Evolutionary conservation across 2,888 invertebrate species (phyloP).

Genomic region (Ischnus inquisitorius): DNA sequence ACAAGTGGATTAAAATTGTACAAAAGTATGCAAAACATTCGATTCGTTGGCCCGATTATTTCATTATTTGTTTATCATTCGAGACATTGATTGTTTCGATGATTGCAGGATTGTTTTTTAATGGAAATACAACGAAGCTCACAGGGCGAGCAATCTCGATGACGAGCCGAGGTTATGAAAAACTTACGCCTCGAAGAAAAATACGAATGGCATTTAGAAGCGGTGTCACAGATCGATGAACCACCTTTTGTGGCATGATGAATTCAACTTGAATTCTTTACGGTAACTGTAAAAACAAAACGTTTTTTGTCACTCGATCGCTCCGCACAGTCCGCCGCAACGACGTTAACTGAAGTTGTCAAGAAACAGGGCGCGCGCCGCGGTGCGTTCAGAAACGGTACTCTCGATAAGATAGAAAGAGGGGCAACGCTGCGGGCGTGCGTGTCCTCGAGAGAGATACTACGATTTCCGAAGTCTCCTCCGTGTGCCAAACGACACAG

Average conservation of each 20-base stretch:
- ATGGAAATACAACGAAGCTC: neutral
- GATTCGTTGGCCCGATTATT: neutral
- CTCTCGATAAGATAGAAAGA: no score
- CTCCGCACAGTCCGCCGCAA: neutral
- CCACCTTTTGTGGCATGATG: constrained; percentile 29
- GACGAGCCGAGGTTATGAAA: constrained; percentile 21
- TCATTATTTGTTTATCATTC: neutral
- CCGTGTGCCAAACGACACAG: no score
- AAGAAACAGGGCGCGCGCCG: neutral
- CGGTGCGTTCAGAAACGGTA: no score
- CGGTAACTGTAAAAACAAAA: neutral
- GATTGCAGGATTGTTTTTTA: neutral
- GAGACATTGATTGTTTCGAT: neutral
- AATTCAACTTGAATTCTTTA: neutral
- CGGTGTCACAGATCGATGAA: constrained; percentile 71
- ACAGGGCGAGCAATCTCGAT: neutral
- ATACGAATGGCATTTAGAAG: constrained; percentile 55
- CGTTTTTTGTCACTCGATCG: neutral
- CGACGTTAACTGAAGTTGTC: constrained; percentile 6
- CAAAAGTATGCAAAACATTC: neutral
- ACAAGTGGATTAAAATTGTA: neutral
- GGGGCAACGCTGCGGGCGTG: no score
- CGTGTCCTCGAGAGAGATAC: no score
- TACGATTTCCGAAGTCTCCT: no score
- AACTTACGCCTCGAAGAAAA: constrained; percentile 75